A percentile compares a stretch with the other conserved stretches of the same genome.
phyloP scores from a whole-genome alignment of 2,113 vertebrate species.

The Talpa occidentalis region DNA sequence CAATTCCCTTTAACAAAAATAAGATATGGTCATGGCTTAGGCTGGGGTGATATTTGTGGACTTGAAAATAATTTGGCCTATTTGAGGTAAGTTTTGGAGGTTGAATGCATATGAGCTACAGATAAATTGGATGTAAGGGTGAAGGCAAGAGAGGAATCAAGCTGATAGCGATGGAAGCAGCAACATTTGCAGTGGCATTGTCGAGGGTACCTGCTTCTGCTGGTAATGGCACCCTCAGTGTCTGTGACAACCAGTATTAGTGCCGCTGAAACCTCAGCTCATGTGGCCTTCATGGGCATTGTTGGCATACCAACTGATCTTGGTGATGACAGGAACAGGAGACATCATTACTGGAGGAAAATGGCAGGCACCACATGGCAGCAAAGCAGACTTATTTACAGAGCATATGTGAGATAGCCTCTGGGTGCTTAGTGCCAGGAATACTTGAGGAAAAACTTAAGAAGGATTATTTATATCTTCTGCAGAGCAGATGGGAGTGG shows the following conservation, averaged over 20 bases:
- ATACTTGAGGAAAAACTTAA: constrained; percentile 53
- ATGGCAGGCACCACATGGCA: constrained; percentile 52
- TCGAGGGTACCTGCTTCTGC: constrained; percentile 11
- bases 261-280: not conserved
- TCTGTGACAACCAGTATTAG: constrained; percentile 7
- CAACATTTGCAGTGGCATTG: not conserved
- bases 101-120: not conserved
- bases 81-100: constrained; percentile 8
- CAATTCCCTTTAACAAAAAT: not conserved
- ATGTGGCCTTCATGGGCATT: not conserved
- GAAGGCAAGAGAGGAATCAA: not conserved
- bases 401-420: constrained; percentile 50
- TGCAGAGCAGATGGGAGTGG: constrained; percentile 38
- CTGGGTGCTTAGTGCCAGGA: constrained; percentile 51
- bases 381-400: constrained; percentile 56
- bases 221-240: not conserved
- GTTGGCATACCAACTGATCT: not conserved
- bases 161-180: not conserved
- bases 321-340: constrained; percentile 37
- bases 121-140: not conserved
- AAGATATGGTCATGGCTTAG: not conserved
- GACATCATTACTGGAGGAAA: constrained; percentile 42
- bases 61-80: constrained; percentile 4
- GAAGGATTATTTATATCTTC: constrained; percentile 70
- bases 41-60: not conserved